These are phyloP conservation scores for Lamellibrachia columna DNA, from an alignment of 2,888 invertebrate genomes.

Conservation along the genomic window DNA sequence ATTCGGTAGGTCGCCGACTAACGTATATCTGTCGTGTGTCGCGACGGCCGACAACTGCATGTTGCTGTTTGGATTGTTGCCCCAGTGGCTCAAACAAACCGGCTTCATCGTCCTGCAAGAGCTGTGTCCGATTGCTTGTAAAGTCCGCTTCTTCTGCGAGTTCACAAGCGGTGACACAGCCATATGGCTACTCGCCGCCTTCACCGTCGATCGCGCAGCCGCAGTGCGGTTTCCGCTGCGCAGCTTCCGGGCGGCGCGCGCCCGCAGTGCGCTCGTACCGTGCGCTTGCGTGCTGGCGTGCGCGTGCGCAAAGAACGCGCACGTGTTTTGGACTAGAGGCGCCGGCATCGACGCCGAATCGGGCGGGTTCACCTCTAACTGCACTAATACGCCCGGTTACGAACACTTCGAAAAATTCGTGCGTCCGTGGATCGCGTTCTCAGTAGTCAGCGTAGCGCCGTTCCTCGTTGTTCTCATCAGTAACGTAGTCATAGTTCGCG, in stretches of 20 bases:
- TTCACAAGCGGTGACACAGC: constrained; percentile 45
- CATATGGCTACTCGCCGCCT: constrained; percentile 57
- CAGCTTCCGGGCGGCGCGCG: neutral
- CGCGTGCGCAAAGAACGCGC: constrained; percentile 48
- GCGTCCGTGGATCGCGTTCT: constrained; percentile 44
- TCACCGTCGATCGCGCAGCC: constrained; percentile 58
- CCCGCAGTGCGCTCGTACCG: neutral
- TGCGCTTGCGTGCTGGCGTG: constrained; percentile 5
- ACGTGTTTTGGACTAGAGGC: constrained; percentile 56
- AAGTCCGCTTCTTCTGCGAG: constrained; percentile 42
- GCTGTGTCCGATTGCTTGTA: constrained; percentile 37
- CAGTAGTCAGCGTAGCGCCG: constrained; percentile 35
- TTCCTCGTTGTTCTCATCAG: constrained; percentile 39
- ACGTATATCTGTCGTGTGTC: constrained; percentile 41
- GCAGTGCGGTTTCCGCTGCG: constrained; percentile 55
- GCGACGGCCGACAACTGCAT: constrained; percentile 41
- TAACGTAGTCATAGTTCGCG: constrained; percentile 40
- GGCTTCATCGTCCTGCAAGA: constrained; percentile 39
- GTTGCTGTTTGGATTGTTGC: constrained; percentile 42
- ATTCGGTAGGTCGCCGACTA: constrained; percentile 42
- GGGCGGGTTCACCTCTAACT: constrained; percentile 29
- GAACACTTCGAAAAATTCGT: constrained; percentile 39
- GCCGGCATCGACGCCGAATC: constrained; percentile 38
- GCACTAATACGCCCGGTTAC: constrained; percentile 32
- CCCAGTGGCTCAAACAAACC: constrained; percentile 42